These are phyloP conservation scores for Zosterops borbonicus DNA, from an alignment of 2,113 vertebrate genomes.

Conservation along the genomic window DNA sequence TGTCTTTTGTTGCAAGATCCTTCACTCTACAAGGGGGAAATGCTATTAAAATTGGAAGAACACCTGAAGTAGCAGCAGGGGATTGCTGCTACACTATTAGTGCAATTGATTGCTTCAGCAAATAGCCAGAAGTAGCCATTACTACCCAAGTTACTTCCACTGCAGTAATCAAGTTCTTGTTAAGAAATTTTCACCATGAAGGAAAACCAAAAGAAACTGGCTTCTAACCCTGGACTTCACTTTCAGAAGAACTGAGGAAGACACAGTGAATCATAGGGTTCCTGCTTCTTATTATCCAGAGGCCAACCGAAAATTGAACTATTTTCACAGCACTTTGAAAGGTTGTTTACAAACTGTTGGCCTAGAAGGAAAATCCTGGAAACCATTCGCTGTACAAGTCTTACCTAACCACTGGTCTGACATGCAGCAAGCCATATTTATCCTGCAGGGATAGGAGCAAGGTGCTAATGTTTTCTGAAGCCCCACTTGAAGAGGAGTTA, in stretches of 20 bases:
- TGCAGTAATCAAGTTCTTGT: constrained; percentile 16
- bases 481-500: not conserved
- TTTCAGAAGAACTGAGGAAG: not conserved
- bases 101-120: constrained; percentile 28
- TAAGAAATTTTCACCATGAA: constrained; percentile 16
- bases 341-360: not conserved
- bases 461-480: not conserved
- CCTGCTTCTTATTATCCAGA: not conserved
- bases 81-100: not conserved
- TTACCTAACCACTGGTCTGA: not conserved
- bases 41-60: not conserved
- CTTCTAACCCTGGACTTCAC: not conserved
- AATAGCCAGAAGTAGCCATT: constrained; percentile 45
- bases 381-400: not conserved
- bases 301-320: not conserved
- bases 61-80: not conserved
- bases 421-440: not conserved
- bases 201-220: not conserved
- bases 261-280: not conserved
- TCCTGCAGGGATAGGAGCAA: not conserved
- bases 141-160: not conserved
- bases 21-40: not conserved
- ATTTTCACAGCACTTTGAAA: not conserved
- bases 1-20: not conserved
- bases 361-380: constrained; percentile 13